These are phyloP conservation scores for Girardia tigrina DNA, from an alignment of 2,888 invertebrate genomes.

Conservation along the genomic window DNA sequence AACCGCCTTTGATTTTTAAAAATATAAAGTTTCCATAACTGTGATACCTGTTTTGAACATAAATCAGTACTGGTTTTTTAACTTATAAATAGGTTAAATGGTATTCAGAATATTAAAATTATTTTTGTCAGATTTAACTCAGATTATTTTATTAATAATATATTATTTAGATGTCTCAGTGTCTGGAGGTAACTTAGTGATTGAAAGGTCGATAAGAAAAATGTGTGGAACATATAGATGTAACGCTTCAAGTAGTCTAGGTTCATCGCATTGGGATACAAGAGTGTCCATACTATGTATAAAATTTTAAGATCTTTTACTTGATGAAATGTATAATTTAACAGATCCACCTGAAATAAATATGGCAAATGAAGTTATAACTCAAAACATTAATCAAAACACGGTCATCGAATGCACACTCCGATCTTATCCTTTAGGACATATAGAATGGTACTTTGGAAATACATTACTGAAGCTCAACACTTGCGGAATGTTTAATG, in stretches of 20 bases:
- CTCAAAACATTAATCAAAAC: conserved; percentile 5
- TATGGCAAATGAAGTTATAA: conserved; percentile 12
- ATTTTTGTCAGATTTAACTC: too few species aligned
- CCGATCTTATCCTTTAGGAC: conserved; percentile 1
- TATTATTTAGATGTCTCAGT: not conserved
- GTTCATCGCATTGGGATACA: not conserved
- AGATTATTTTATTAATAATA: not conserved
- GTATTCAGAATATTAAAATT: too few species aligned
- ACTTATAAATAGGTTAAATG: too few species aligned
- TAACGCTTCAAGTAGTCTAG: not conserved
- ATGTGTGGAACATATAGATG: not conserved
- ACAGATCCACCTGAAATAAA: not conserved
- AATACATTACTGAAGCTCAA: not conserved
- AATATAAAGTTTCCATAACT: too few species aligned
- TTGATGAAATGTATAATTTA: not conserved
- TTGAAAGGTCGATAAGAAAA: not conserved
- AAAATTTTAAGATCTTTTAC: too few species aligned
- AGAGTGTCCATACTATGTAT: not conserved
- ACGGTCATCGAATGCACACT: not conserved
- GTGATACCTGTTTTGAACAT: too few species aligned
- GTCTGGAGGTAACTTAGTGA: not conserved
- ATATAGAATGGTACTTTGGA: conserved; percentile 1
- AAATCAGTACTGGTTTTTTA: too few species aligned
- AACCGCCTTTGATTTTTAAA: too few species aligned
- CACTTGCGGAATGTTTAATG: not conserved